Evolutionary conservation across 1,140 invertebrate species (phyloP), one percentile per base, ranked within the genome.

Genomic region (Scaptomyza graminum): DNA sequence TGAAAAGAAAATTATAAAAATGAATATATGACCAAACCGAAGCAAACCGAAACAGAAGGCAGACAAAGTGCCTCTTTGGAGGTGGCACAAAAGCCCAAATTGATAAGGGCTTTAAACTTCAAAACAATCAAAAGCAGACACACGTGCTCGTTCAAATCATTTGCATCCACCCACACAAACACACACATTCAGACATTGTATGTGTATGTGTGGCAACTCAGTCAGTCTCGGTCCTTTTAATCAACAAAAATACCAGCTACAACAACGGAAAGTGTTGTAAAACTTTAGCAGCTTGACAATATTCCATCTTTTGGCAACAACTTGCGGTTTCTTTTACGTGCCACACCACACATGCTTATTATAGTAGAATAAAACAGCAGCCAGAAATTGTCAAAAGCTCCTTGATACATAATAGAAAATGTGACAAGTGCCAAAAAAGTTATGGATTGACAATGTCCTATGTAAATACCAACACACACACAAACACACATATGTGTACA

Each of bases 21-120:
- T 18, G 1, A 60, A 12, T 34, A 46, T 11, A 11, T 16, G 8
- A 56, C 11, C 13, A 6, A 52, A 37, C 46, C 9, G 18, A 39
- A 9, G n/a, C 41, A 57, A 12, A 46, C 52, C 34, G 15, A 50
- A 49, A 64, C 64, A 70, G 52, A 28, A 22, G 16, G 43, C 64
- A 73, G 50, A 60, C 49, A 60, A 72, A 60, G 49, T 54, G 49
- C 39, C 69, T 37, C 46, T 62, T 65, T 71, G 54, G 49, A 65
- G 62, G 62, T 65, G 62, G 63, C 56, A 47, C 64, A 57, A 87
- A 72, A 69, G 74, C 82, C 80, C 82, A 78, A 87, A 85, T 85
- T 87, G 81, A 85, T 85, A 87, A 87, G 81, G 82, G 81, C 81
- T 87, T 77, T 78, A 77, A 85, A 80, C 79, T 85, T 79, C 79